Base-by-base conservation (phyloP, 2,888 invertebrate genomes). In the Epistrophe grossulariae region DNA sequence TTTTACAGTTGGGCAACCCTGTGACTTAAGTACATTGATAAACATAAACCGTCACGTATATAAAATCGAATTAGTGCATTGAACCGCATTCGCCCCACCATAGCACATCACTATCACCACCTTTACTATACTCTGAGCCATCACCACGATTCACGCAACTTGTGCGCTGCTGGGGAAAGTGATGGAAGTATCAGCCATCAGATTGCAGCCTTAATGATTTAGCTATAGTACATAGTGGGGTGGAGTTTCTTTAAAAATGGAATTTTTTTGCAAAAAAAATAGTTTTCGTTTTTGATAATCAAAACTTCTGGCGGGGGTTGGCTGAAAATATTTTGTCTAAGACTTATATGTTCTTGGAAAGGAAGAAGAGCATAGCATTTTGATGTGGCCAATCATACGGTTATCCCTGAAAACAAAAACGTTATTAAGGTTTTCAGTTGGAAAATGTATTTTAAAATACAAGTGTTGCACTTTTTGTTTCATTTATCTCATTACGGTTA, bases 161-260 rank as follows among this genome's bases (percentile, higher is more conserved):
- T 74, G 52, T 55, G 45, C 66, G 28, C 72, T 81, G 81, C 68
- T 81, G 82, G 85, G 78, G 85, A 85, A 85, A 85, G 85, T 85
- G 82, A 85, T 85, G 78, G 78, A 78, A 72, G 72, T 84, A 66
- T 17, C 70, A 48, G 24, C 52, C 55, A 55, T 40, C 52, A 40
- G 2, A 35, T 24, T 50, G 24, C 68, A 52, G 70, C 24, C 72
- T 59, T 45, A 59, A 72, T 45, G 59, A 79, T 73, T 31, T 31
- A 31, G 66, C 13, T 6, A 38, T 6, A 6, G 11, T 10, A 5
- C 11, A 60, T 11, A 60, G 59, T 60, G 19, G 38, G 35, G 1
- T 7, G 38, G 9, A 17, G 8, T 31, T 7, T 0, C 3, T 57
- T 15, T 1, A 31, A 31, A 55, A 31, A 0, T 38, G 35, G 17